Evolutionary conservation across 2,888 invertebrate genomes (phyloP).

Genomic region (Doris montereyensis): DNA sequence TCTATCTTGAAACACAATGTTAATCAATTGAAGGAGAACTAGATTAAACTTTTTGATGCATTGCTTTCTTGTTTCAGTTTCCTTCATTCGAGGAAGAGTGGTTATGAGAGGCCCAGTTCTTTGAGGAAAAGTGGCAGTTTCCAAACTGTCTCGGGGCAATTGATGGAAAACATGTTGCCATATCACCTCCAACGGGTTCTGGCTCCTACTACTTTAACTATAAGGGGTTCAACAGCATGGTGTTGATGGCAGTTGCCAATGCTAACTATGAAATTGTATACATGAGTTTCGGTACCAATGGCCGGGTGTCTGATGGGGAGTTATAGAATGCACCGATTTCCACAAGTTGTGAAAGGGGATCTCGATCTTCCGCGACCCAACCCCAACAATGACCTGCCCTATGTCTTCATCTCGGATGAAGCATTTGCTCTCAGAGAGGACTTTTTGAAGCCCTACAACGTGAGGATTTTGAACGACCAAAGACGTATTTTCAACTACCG

Average conservation of each 20-base stretch:
- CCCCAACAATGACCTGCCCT: neutral
- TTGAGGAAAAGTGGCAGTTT: neutral
- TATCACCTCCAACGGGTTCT: neutral
- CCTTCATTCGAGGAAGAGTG: constrained; percentile 17
- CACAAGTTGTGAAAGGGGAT: neutral
- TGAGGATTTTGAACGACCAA: neutral
- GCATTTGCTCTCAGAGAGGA: constrained; percentile 20
- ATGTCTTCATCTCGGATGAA: constrained; percentile 8
- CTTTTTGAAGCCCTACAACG: constrained; percentile 7
- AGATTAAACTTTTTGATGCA: neutral
- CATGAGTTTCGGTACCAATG: constrained; percentile 15
- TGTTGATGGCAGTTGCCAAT: constrained; percentile 4
- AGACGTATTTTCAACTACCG: constrained; percentile 14
- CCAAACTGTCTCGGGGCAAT: constrained; percentile 15
- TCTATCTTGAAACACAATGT: too few relatives aligned
- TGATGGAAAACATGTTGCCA: constrained; percentile 18
- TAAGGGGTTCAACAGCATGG: neutral
- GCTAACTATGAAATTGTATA: constrained; percentile 11
- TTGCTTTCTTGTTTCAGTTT: constrained; percentile 68
- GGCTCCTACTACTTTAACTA: constrained; percentile 18
- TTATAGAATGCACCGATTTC: constrained; percentile 4
- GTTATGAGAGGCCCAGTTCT: neutral
- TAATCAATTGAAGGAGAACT: too few relatives aligned
- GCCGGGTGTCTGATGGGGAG: constrained; percentile 18
- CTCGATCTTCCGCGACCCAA: neutral